Percentiles rank a stretch among this genome's conserved stretches.
These are phyloP conservation scores for Cyprinodon brontotheroides DNA, from an alignment of 2,113 vertebrate genomes.

Conservation along the genomic window DNA sequence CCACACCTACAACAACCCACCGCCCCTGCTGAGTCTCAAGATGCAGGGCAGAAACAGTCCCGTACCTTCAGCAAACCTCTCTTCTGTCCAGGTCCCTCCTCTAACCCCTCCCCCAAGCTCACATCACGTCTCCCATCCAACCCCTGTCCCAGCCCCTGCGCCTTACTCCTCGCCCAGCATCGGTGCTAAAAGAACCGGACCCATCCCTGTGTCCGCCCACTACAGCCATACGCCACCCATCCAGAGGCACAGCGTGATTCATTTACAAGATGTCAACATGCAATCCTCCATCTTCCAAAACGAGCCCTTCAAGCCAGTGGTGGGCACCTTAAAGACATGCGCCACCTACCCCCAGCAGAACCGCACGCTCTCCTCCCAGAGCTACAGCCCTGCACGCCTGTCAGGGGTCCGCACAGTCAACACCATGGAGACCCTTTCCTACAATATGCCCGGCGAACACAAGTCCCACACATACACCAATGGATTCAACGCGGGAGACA, in stretches of 20 bases:
- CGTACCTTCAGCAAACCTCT: constrained; percentile 66
- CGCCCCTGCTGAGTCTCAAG: constrained; percentile 86
- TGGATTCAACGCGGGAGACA: constrained; percentile 86
- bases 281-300: constrained; percentile 89
- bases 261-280: constrained; percentile 88
- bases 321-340: constrained; percentile 92
- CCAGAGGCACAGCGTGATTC: constrained; percentile 95
- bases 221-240: constrained; percentile 95
- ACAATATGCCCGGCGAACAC: constrained; percentile 86
- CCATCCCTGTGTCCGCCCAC: constrained; percentile 87
- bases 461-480: constrained; percentile 96
- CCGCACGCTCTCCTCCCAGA: constrained; percentile 94
- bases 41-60: constrained; percentile 89
- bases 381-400: constrained; percentile 91
- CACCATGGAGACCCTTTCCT: constrained; percentile 86
- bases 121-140: constrained; percentile 56
- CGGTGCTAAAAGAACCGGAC: constrained; percentile 82
- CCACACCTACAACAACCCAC: constrained; percentile 78
- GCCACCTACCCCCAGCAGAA: constrained; percentile 98
- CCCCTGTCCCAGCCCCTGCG: constrained; percentile 56
- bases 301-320: constrained; percentile 85
- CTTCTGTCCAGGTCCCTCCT: constrained; percentile 58
- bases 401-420: constrained; percentile 88
- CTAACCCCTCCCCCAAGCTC: constrained; percentile 60
- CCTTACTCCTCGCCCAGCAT: constrained; percentile 87